phyloP scores from a whole-genome alignment of 1,140 invertebrate species.

The Drosophila persimilis region DNA sequence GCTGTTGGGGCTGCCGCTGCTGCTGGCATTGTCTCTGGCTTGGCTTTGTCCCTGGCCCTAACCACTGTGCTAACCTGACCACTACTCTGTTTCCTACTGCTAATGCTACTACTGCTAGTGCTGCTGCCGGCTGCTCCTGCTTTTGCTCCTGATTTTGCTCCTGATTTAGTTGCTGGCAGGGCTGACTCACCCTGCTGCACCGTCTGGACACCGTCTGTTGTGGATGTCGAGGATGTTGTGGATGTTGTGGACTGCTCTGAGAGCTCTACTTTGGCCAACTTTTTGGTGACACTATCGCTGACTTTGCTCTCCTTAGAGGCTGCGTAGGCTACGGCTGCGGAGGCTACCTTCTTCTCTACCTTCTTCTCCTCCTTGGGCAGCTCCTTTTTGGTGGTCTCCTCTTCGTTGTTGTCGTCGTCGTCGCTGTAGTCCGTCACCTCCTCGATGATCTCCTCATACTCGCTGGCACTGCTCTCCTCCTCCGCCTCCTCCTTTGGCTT shows the following conservation, averaged over 20 bases:
- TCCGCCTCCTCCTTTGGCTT: constrained; percentile 42
- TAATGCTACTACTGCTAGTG: constrained; percentile 43
- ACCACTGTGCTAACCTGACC: constrained; percentile 58
- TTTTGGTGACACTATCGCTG: constrained; percentile 85
- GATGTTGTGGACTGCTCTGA: neutral
- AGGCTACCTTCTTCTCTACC: constrained; percentile 74
- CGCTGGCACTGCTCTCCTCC: constrained; percentile 79
- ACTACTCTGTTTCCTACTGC: constrained; percentile 56
- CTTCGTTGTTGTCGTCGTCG: constrained; percentile 59
- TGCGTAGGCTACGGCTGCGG: no score
- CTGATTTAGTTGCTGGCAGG: constrained; percentile 43
- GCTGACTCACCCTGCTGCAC: constrained; percentile 64
- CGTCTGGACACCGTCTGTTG: constrained; percentile 39
- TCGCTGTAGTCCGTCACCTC: constrained; percentile 78
- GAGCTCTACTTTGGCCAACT: constrained; percentile 72
- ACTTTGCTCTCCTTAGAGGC: constrained; percentile 85
- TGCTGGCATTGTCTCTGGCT: constrained; percentile 32
- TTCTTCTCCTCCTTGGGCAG: constrained; percentile 14
- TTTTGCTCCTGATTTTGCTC: constrained; percentile 18
- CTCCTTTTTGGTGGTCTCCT: constrained; percentile 30
- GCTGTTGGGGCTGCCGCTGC: constrained; percentile 1
- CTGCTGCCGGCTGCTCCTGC: constrained; percentile 28
- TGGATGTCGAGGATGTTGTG: constrained; percentile 10
- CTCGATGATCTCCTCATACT: constrained; percentile 82
- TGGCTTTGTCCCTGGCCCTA: constrained; percentile 50